These are phyloP conservation scores for Clarias macrocephalus DNA, from an alignment of 2,113 vertebrate species.

Conservation along the genomic window DNA sequence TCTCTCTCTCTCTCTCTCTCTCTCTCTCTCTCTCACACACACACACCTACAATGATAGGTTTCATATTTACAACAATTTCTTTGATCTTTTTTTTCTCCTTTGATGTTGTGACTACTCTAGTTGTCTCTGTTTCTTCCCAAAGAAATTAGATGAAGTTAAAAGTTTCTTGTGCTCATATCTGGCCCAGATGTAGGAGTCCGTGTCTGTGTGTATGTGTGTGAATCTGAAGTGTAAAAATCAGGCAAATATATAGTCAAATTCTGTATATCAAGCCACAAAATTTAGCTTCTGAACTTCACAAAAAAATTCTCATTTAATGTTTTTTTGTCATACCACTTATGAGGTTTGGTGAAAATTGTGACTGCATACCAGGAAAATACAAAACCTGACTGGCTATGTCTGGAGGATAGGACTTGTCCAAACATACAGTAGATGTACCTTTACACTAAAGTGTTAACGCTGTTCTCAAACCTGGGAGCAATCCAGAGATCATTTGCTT, in stretches of 20 bases:
- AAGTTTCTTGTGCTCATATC: constrained; percentile 12
- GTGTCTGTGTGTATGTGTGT: background rate
- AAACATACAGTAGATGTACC: too few relatives aligned
- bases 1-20: background rate
- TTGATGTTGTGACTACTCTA: background rate
- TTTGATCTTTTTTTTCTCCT: constrained; percentile 15
- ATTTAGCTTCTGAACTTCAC: background rate
- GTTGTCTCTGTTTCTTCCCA: background rate
- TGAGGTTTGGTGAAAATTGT: background rate
- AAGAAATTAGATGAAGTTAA: constrained; percentile 2
- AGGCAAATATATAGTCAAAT: too few relatives aligned
- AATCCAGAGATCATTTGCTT: background rate
- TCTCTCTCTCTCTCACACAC: constrained; percentile 22
- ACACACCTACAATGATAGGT: constrained; percentile 7
- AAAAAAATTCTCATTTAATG: background rate
- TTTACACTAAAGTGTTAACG: background rate
- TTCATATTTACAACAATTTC: background rate
- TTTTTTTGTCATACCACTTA: background rate
- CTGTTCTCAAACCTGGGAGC: background rate
- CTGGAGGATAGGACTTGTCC: background rate
- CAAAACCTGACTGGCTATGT: background rate
- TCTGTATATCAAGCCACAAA: background rate
- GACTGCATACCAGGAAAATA: background rate
- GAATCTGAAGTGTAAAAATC: background rate
- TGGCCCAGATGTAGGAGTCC: background rate